A percentile compares a stretch with the other conserved stretches of the same genome.
phyloP scores from a whole-genome alignment of 1,140 invertebrate genomes.

The Drosophila ercepeae region DNA sequence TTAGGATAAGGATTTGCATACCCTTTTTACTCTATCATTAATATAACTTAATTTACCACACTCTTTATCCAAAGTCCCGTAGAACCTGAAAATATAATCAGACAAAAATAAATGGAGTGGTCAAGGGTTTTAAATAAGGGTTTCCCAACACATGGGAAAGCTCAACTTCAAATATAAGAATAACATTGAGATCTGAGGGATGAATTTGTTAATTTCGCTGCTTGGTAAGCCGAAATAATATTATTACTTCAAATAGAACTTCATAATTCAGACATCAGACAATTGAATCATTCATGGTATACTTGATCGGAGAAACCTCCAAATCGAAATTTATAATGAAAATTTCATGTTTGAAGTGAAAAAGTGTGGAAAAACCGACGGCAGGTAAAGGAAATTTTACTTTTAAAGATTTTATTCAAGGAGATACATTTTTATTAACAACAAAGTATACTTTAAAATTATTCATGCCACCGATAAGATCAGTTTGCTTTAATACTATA shows the following conservation, averaged over 20 bases:
- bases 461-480: background rate
- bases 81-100: background rate
- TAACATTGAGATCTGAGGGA: slow-evolving; percentile 12
- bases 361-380: background rate
- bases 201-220: slow-evolving; percentile 67
- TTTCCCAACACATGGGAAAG: background rate
- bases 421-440: no score
- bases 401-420: no score
- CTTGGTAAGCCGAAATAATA: slow-evolving; percentile 59
- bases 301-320: slow-evolving; percentile 28
- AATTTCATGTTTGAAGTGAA: background rate
- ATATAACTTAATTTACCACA: background rate
- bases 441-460: background rate
- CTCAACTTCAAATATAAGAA: background rate
- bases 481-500: background rate
- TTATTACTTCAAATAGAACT: slow-evolving; percentile 46
- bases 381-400: background rate
- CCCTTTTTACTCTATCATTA: background rate
- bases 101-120: background rate
- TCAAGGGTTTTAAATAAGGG: slow-evolving; percentile 11
- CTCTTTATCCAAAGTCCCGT: background rate
- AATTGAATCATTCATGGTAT: slow-evolving; percentile 45
- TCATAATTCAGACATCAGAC: slow-evolving; percentile 42
- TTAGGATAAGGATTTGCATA: background rate
- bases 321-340: slow-evolving; percentile 12